A percentile compares a stretch with the other conserved stretches of the same genome.
These are phyloP conservation scores for Patella depressa DNA, from an alignment of 2,888 invertebrate genomes.

Conservation along the genomic window DNA sequence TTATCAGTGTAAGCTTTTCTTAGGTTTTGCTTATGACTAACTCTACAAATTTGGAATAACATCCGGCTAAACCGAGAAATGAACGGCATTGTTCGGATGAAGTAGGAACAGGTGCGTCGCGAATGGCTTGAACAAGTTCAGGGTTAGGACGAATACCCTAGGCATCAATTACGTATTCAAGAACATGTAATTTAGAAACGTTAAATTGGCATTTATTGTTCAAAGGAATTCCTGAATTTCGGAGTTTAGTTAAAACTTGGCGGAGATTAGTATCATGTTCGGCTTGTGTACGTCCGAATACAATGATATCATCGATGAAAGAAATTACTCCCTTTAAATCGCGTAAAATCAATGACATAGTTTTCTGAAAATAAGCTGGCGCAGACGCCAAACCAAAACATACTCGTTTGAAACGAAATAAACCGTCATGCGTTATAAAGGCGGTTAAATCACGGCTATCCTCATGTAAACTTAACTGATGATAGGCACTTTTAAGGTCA, in stretches of 20 bases:
- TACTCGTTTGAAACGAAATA: background rate
- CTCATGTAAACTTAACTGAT: background rate
- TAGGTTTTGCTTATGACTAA: too few species aligned
- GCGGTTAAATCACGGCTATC: constrained; percentile 12
- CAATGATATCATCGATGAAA: too few species aligned
- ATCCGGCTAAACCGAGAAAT: constrained; percentile 3
- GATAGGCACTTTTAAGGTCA: constrained; percentile 5
- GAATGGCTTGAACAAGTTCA: background rate
- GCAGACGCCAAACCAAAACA: constrained; percentile 12
- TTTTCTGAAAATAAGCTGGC: constrained; percentile 1
- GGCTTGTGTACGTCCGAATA: background rate
- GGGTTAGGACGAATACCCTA: background rate
- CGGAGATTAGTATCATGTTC: constrained; percentile 13
- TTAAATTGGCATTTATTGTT: constrained; percentile 6
- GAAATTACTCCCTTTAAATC: too few species aligned
- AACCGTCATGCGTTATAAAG: constrained; percentile 14
- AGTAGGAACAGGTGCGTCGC: background rate
- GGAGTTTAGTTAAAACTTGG: background rate
- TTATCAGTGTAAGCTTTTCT: too few species aligned
- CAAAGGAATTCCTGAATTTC: background rate
- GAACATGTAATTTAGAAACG: background rate
- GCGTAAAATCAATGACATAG: constrained; percentile 3
- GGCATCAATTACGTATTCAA: background rate
- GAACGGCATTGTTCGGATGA: background rate
- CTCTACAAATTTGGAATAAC: background rate